Evolutionary conservation across 2,888 invertebrate genomes (phyloP), one percentile per base, ranked within the genome.

Genomic region (Lapara coniferarum): DNA sequence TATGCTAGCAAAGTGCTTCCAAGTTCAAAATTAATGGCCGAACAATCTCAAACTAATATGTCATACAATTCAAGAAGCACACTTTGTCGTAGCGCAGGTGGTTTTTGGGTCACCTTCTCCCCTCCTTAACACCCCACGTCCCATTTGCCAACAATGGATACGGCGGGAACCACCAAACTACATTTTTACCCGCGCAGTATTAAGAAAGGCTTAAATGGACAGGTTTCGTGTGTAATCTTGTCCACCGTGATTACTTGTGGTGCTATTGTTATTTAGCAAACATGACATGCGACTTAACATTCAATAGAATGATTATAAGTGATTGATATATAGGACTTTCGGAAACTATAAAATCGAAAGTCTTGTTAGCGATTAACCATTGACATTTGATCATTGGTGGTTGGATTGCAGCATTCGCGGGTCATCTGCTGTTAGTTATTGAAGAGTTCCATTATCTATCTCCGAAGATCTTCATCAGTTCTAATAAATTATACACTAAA

Each of bases 141-240:
- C 63, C 49, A 63, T 63, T 63, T 63, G 63, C 63, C 63, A 63
- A 63, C 63, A 57, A 52, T 68, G 68, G 51, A 68, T 37, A 25
- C 12, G 67, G 4, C 16, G 55, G 19, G 49, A 51, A 49, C 25
- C 63, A 63, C 19, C 49, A 19, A 63, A 49, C 44, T 59, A 16
- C 19, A 16, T 19, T 63, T 46, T 63, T 63, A 63, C 63, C 19
- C 49, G 46, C 19, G 63, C 59, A 59, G 16, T 16, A 46, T 57
- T 30, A 14, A 25, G 6, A 19, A 59, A 12, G 59, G 19, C 63
- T 53, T 53, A 53, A 46, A 59, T 63, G 3, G 16, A n/a, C 46
- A 63, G 19, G 59, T n/a, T 59, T 49, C 7, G 8, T 13, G 13
- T 63, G 49, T 13, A 13, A 49, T 49, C 5, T 0, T 19, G 63